Percentiles rank a stretch among this genome's conserved stretches.
phyloP scores from a whole-genome alignment of 2,797 vertebrate species.

The Dendrocincla fuliginosa region DNA sequence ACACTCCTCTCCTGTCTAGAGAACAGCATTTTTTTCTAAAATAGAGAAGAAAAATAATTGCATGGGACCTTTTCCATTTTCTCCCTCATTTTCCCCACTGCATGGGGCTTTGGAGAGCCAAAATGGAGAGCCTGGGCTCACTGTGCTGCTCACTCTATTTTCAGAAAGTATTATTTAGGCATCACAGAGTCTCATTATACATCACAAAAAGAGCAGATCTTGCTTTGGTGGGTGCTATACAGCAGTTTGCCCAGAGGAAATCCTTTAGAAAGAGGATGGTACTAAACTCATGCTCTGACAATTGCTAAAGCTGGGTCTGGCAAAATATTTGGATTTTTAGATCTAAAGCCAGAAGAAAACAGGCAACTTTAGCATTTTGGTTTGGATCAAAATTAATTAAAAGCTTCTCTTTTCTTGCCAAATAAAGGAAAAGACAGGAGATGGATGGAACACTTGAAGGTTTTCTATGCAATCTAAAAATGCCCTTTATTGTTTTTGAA shows the following conservation, averaged over 20 bases:
- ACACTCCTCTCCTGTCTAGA: background rate
- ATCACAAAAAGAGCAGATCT: background rate
- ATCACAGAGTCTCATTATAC: background rate
- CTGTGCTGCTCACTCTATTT: background rate
- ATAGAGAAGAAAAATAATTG: background rate
- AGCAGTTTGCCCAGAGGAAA: background rate
- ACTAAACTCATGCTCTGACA: background rate
- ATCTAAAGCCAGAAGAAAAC: background rate
- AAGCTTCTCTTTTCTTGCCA: background rate
- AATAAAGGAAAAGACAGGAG: background rate
- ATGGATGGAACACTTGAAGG: background rate
- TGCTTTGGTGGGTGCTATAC: background rate
- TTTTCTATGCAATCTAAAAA: background rate
- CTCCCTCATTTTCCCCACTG: background rate
- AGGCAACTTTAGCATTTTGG: background rate
- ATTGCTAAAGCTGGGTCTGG: background rate
- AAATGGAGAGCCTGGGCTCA: background rate
- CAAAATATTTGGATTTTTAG: background rate
- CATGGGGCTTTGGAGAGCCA: background rate
- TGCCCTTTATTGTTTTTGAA: background rate
- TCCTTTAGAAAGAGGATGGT: background rate
- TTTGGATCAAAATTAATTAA: background rate
- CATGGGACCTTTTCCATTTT: background rate
- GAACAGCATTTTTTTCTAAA: background rate
- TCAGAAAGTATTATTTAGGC: background rate